phyloP scores from a whole-genome alignment of 2,888 invertebrate genomes.

The Bombylius major region DNA sequence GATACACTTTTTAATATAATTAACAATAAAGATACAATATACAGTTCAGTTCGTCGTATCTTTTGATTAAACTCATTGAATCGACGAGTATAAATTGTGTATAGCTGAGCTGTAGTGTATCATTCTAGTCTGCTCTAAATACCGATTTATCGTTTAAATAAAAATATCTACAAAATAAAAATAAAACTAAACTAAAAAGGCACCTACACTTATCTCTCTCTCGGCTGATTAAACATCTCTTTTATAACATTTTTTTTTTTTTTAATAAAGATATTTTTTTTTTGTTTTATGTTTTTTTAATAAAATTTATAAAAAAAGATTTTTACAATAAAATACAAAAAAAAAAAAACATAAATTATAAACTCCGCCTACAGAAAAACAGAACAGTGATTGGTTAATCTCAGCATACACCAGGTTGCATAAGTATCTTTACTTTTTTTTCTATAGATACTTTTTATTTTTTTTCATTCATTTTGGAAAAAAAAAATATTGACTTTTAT shows the following conservation, averaged over 20 bases:
- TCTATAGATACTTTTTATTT: too few species aligned
- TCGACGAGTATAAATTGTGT: too few species aligned
- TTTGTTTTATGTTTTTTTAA: not conserved
- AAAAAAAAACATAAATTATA: conserved; percentile 13
- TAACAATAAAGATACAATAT: too few species aligned
- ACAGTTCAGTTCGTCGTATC: too few species aligned
- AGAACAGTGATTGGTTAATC: conserved; percentile 9
- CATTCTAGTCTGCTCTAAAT: conserved; percentile 4
- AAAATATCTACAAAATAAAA: too few species aligned
- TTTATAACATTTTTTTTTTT: conserved; percentile 1
- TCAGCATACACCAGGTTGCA: conserved; percentile 3
- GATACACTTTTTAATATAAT: too few species aligned
- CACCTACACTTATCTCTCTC: conserved; percentile 14
- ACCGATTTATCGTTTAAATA: not conserved
- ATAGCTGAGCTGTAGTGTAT: not conserved
- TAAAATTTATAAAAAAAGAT: conserved; percentile 1
- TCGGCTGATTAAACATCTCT: conserved; percentile 11
- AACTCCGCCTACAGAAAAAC: conserved; percentile 10
- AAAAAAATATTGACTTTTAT: too few species aligned
- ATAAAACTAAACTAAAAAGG: not conserved
- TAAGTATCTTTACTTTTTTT: not conserved
- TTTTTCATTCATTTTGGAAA: too few species aligned
- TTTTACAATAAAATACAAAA: not conserved
- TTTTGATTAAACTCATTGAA: too few species aligned
- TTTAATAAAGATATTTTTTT: not conserved